Percentiles rank a stretch among this genome's conserved stretches.
Evolutionary conservation across 2,797 vertebrate genomes (phyloP).

Genomic region (Propithecus perrieri): DNA sequence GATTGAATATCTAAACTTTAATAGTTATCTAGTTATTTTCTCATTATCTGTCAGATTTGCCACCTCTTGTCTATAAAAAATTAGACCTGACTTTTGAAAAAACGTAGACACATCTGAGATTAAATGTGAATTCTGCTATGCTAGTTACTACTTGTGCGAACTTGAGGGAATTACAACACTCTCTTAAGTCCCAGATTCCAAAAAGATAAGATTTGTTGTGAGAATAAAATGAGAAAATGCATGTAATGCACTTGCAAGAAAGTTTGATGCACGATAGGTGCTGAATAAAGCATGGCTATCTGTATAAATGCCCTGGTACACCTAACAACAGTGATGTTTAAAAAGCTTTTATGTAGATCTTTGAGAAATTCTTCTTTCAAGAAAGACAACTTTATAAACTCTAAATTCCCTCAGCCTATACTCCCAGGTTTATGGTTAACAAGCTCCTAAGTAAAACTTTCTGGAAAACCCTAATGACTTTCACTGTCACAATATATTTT

Average conservation of each 20-base stretch:
- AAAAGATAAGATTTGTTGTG: neutral
- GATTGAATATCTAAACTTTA: neutral
- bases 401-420: neutral
- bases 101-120: neutral
- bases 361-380: neutral
- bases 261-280: rapidly evolving
- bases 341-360: neutral
- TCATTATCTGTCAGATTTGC: neutral
- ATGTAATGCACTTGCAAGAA: rapidly evolving
- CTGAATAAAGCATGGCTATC: neutral
- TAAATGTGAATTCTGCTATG: neutral
- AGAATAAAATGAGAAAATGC: neutral
- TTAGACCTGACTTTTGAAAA: neutral
- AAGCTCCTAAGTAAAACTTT: neutral
- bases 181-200: neutral
- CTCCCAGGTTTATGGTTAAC: neutral
- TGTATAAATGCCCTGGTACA: neutral
- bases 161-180: neutral
- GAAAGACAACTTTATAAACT: neutral
- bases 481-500: neutral
- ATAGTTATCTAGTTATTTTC: neutral
- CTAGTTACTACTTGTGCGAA: neutral
- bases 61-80: neutral
- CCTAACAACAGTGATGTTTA: neutral
- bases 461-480: neutral